Conservation (phyloP, 2,797 vertebrate species). For the Telmatherina bonti region DNA sequence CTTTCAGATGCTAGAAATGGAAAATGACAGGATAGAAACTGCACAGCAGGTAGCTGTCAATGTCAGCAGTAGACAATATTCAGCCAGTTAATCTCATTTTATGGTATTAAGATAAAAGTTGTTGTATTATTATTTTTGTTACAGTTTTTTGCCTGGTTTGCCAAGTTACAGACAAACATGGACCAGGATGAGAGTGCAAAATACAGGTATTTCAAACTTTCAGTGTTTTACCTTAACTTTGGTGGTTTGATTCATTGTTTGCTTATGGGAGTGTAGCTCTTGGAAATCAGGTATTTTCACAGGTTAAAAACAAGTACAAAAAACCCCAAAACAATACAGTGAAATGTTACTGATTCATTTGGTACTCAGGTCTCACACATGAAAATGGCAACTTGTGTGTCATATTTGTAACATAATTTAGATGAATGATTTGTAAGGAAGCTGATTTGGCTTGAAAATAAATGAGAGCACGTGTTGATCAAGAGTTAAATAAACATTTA, state of each 20-base stretch:
- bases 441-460: too few relatives aligned
- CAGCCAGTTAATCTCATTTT: background rate
- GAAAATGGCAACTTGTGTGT: too few relatives aligned
- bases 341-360: background rate
- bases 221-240: background rate
- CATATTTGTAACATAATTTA: too few relatives aligned
- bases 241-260: background rate
- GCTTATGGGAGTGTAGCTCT: background rate
- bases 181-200: conserved; percentile 93
- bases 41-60: conserved; percentile 89
- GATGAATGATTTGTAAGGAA: too few relatives aligned
- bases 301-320: too few relatives aligned
- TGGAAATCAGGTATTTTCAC: background rate
- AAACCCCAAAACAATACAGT: too few relatives aligned
- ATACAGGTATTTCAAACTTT: conserved; percentile 85
- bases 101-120: background rate
- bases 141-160: conserved; percentile 98
- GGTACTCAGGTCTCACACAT: background rate
- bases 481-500: too few relatives aligned
- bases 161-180: conserved; percentile 92
- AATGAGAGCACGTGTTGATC: too few relatives aligned
- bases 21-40: conserved; percentile 92
- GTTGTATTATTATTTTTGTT: conserved; percentile 69
- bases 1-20: conserved; percentile 89
- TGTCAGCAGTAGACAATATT: background rate